Base-by-base conservation (phyloP, 2,113 vertebrate genomes). In the Nycticryphes semicollaris region DNA sequence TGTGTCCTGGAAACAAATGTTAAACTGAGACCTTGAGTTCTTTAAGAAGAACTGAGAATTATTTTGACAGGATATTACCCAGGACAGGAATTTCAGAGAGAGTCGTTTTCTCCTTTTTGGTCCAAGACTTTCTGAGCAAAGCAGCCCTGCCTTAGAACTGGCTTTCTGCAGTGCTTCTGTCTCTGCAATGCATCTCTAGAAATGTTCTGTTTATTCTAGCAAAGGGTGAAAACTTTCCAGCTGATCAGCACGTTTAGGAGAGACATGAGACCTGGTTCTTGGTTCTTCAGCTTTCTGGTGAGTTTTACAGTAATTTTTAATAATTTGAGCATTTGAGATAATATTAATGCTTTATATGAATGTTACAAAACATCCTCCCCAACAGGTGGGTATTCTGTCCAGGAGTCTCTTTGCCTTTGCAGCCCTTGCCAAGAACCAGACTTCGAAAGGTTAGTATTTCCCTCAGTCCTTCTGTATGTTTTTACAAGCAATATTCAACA, bases 201-300 rank as follows among this genome's bases (percentile, higher is more conserved):
- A n/a, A 64, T 37, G 15, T 8, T 87, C 69, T 50, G 28, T 94
- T 91, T 89, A 18, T 89, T 91, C 66, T 64, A 81, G 69, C 39
- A 30, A 86, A 87, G 50, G 17, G 35, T 84, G 90, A 69, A 69
- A 77, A 3, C 37, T 62, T 81, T 22, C 66, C 75, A 41, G 21
- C 10, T 47, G 45, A 8, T 59, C 92, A 81, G 64, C 80, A 96
- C 96, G 97, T 24, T 81, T 53, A 82, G 62, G 43, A 72, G 74
- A 72, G 63, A 51, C 60, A 43, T 54, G 53, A 85, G 84, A 60
- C 43, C 53, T 10, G 37, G 53, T 60, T 86, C 35, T 51, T 94
- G 70, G 86, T 76, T 97, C 83, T 94, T 97, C 84, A 59, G 91
- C 74, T 72, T 97, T 78, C 80, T 97, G 94, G 97, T 97, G 89